These are phyloP conservation scores for Trypoxylus dichotomus DNA, from an alignment of 1,140 invertebrate species.

Conservation along the genomic window DNA sequence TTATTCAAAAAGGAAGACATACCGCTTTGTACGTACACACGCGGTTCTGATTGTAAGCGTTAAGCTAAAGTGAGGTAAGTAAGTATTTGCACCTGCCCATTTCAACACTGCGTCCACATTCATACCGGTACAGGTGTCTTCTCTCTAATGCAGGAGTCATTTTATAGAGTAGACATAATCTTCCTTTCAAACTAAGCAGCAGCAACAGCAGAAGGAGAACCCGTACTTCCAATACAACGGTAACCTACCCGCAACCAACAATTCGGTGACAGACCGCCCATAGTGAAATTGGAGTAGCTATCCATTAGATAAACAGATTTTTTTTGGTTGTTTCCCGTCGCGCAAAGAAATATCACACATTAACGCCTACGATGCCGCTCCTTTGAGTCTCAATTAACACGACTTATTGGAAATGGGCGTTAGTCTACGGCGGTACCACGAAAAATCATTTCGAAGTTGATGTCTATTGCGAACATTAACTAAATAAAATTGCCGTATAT, in stretches of 20 bases:
- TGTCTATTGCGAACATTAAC: too few relatives aligned
- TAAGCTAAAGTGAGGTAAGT: slow-evolving; percentile 13
- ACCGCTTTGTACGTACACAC: neutral
- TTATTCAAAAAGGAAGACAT: slow-evolving; percentile 18
- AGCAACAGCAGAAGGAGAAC: neutral
- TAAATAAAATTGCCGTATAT: too few relatives aligned
- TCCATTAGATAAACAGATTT: slow-evolving; percentile 11
- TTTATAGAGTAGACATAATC: neutral
- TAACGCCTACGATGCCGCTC: neutral
- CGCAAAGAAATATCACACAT: slow-evolving; percentile 9
- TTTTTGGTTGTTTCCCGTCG: slow-evolving; percentile 7
- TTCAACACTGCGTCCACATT: slow-evolving; percentile 26
- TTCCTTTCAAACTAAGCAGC: neutral
- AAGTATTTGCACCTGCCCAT: slow-evolving; percentile 34
- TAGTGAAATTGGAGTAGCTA: slow-evolving; percentile 23
- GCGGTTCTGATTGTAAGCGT: slow-evolving; percentile 18
- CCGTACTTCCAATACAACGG: neutral
- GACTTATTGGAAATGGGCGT: neutral
- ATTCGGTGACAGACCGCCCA: neutral
- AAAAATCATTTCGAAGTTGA: neutral
- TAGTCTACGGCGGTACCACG: neutral
- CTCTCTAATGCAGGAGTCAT: slow-evolving; percentile 18
- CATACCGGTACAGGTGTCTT: slow-evolving; percentile 34
- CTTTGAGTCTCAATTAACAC: slow-evolving; percentile 12
- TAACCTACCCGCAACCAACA: neutral